These are phyloP conservation scores for Drosophila pseudoobscura DNA, from an alignment of 1,140 invertebrate genomes.

Conservation along the genomic window DNA sequence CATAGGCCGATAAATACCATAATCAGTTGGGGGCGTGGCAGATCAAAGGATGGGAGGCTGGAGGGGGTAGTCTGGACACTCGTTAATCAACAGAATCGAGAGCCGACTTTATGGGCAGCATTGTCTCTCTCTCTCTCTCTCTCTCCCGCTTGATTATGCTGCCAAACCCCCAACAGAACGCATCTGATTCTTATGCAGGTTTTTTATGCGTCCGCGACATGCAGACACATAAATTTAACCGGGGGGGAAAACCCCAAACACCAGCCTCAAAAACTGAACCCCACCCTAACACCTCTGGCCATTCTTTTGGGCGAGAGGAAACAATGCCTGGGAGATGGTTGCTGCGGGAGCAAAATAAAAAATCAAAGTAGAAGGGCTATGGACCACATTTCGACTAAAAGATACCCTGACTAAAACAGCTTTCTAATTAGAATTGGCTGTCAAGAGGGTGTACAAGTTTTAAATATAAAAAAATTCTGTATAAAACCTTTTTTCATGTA, in stretches of 20 bases:
- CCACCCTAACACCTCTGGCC: constrained; percentile 3
- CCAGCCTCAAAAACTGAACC: constrained; percentile 1
- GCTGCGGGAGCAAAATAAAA: constrained; percentile 13
- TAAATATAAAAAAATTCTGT: too few relatives aligned
- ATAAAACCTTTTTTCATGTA: too few relatives aligned
- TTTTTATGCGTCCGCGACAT: constrained; percentile 69
- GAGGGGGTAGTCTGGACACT: constrained; percentile 17
- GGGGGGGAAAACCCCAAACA: constrained; percentile 4
- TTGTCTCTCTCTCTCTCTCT: constrained; percentile 49
- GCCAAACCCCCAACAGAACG: constrained; percentile 18
- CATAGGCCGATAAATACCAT: constrained; percentile 52
- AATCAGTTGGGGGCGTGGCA: constrained; percentile 30
- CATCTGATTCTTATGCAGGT: constrained; percentile 70
- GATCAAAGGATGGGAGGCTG: neutral
- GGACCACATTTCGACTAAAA: too few relatives aligned
- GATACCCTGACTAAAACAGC: too few relatives aligned
- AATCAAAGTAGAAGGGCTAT: constrained; percentile 14
- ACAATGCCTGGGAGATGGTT: constrained; percentile 31
- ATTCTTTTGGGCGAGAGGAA: neutral
- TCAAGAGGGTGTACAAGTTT: too few relatives aligned
- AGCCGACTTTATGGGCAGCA: constrained; percentile 65
- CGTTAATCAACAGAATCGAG: constrained; percentile 50
- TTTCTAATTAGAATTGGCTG: too few relatives aligned
- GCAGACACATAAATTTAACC: constrained; percentile 76
- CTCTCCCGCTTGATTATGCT: constrained; percentile 70